Evolutionary conservation across 2,113 vertebrate species (phyloP).

Genomic region (Phrynocephalus versicolor): DNA sequence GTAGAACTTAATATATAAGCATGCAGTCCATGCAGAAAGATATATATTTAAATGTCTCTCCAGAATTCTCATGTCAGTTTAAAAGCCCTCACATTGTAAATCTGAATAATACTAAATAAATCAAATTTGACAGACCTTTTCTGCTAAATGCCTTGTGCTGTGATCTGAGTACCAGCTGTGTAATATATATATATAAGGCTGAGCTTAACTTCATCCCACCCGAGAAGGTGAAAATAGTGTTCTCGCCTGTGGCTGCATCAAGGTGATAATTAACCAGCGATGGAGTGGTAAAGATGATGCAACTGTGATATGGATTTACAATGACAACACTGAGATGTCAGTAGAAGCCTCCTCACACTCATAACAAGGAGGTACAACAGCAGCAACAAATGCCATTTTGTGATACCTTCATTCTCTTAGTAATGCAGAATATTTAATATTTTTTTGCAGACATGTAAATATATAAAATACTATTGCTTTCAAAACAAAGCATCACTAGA

Average conservation of each 20-base stretch:
- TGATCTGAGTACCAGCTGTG: constrained; percentile 66
- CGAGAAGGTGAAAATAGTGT: constrained; percentile 71
- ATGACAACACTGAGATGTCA: constrained; percentile 31
- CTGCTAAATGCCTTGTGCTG: constrained; percentile 67
- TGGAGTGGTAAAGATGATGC: constrained; percentile 50
- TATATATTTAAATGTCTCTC: constrained; percentile 45
- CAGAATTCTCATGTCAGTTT: constrained; percentile 56
- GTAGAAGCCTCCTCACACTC: background rate
- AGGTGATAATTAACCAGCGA: constrained; percentile 73
- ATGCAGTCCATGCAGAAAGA: constrained; percentile 50
- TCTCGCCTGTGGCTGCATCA: constrained; percentile 62
- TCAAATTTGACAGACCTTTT: constrained; percentile 67
- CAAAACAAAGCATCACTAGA: constrained; percentile 8
- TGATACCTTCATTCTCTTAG: constrained; percentile 3
- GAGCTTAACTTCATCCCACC: constrained; percentile 68
- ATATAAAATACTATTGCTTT: background rate
- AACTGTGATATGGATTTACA: constrained; percentile 48
- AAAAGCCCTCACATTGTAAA: constrained; percentile 54
- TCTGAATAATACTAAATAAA: constrained; percentile 72
- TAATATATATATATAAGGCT: constrained; percentile 53
- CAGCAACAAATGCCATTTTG: constrained; percentile 25
- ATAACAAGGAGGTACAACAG: background rate
- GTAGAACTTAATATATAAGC: constrained; percentile 20
- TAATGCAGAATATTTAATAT: background rate
- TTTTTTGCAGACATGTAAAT: constrained; percentile 23